Percentiles rank a stretch among this genome's conserved stretches.
These are phyloP conservation scores for Gila robusta DNA, from an alignment of 2,797 vertebrate genomes.

Conservation along the genomic window DNA sequence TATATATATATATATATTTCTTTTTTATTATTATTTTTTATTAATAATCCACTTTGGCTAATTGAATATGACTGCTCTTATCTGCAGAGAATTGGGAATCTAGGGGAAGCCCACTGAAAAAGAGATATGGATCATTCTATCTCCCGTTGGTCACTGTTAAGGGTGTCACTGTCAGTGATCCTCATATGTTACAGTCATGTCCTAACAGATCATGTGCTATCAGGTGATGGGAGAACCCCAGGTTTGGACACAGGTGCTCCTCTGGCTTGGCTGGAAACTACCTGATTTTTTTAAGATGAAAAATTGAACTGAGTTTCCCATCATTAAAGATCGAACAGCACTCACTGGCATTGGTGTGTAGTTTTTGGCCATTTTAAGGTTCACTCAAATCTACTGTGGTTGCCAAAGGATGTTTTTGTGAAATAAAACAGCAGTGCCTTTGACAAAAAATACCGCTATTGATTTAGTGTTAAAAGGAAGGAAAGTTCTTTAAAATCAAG, in stretches of 20 bases:
- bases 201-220: conserved; percentile 49
- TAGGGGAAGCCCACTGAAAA: conserved; percentile 26
- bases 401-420: background rate
- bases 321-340: conserved; percentile 52
- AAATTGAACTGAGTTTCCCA: conserved; percentile 68
- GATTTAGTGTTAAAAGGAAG: background rate
- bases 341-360: conserved; percentile 2
- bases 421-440: conserved; percentile 6
- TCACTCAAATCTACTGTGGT: conserved; percentile 5
- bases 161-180: background rate
- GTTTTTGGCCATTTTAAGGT: background rate
- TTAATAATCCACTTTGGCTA: background rate
- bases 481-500: conserved; percentile 18
- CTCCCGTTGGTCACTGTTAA: conserved; percentile 38
- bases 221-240: conserved; percentile 50
- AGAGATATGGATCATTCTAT: conserved; percentile 3
- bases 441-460: background rate
- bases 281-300: conserved; percentile 67
- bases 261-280: conserved; percentile 77
- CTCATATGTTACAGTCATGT: conserved; percentile 36
- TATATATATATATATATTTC: too few relatives aligned
- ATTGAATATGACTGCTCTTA: background rate
- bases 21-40: background rate
- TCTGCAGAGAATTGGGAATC: background rate
- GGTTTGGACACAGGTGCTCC: conserved; percentile 48